Conservation (phyloP, 2,797 vertebrate genomes). For the Taeniopygia guttata region DNA sequence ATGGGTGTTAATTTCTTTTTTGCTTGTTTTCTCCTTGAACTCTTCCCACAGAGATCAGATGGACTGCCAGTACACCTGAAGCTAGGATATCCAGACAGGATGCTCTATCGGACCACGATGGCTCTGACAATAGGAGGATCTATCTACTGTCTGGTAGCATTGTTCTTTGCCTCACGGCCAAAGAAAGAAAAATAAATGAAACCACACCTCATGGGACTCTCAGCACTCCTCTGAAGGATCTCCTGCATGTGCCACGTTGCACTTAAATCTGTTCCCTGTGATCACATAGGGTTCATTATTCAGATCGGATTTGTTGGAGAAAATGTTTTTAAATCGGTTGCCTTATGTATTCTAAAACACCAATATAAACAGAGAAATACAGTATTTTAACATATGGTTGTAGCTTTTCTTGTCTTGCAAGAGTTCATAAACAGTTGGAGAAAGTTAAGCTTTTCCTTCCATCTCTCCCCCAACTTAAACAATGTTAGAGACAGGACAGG, state of each 20-base stretch:
- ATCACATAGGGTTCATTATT: background rate
- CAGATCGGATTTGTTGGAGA: background rate
- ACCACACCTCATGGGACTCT: background rate
- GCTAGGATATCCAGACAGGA: conserved; percentile 85
- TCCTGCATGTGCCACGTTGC: background rate
- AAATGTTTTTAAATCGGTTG: background rate
- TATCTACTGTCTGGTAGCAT: conserved; percentile 89
- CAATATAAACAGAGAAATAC: background rate
- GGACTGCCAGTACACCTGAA: conserved; percentile 90
- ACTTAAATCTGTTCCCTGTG: background rate
- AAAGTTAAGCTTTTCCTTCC: background rate
- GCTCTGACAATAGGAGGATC: conserved; percentile 90
- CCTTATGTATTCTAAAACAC: background rate
- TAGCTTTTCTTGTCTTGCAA: background rate
- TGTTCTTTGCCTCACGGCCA: conserved; percentile 89
- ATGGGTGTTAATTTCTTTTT: background rate
- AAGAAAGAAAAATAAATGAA: conserved; percentile 73
- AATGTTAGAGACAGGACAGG: background rate
- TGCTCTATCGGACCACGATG: conserved; percentile 97
- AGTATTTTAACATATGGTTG: background rate
- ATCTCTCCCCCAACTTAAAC: background rate
- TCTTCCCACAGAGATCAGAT: conserved; percentile 79
- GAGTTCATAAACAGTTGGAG: background rate
- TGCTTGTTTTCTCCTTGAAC: conserved; percentile 13
- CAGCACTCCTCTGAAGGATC: background rate